Evolutionary conservation across 2,113 vertebrate species (phyloP).

Genomic region (Daphoenositta chrysoptera): DNA sequence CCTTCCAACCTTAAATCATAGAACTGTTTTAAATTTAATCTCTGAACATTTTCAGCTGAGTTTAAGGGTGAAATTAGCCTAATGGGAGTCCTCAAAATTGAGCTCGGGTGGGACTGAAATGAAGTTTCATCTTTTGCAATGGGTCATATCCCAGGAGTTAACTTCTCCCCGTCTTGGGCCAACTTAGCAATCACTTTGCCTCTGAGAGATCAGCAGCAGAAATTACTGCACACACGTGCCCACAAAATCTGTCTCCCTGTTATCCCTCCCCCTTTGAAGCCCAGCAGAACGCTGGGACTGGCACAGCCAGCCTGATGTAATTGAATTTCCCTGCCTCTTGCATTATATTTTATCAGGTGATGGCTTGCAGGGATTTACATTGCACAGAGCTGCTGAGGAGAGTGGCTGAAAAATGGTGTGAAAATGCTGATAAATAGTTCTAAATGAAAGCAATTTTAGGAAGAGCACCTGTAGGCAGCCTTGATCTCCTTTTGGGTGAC

Average conservation of each 20-base stretch:
- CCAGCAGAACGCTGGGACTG: neutral
- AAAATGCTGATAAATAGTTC: conserved; percentile 71
- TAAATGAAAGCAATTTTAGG: conserved; percentile 73
- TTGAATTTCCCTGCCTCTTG: neutral
- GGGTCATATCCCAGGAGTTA: neutral
- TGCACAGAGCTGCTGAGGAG: conserved; percentile 32
- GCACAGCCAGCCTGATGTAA: neutral
- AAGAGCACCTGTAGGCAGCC: conserved; percentile 44
- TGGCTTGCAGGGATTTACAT: conserved; percentile 62
- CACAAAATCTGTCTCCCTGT: neutral
- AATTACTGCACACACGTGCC: neutral
- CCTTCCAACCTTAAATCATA: neutral
- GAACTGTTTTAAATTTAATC: neutral
- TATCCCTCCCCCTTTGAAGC: neutral
- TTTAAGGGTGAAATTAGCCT: conserved; percentile 6
- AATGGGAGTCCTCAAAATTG: neutral
- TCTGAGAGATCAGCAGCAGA: neutral
- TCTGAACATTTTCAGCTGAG: neutral
- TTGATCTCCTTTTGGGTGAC: conserved; percentile 10
- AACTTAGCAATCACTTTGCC: neutral
- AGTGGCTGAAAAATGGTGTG: conserved; percentile 27
- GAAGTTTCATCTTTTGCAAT: neutral
- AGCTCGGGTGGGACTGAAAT: neutral
- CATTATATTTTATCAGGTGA: neutral
- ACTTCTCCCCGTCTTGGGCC: neutral